Percentiles rank a stretch among this genome's conserved stretches.
Conservation (phyloP, 2,113 vertebrate genomes). For the Zosterops lateralis region DNA sequence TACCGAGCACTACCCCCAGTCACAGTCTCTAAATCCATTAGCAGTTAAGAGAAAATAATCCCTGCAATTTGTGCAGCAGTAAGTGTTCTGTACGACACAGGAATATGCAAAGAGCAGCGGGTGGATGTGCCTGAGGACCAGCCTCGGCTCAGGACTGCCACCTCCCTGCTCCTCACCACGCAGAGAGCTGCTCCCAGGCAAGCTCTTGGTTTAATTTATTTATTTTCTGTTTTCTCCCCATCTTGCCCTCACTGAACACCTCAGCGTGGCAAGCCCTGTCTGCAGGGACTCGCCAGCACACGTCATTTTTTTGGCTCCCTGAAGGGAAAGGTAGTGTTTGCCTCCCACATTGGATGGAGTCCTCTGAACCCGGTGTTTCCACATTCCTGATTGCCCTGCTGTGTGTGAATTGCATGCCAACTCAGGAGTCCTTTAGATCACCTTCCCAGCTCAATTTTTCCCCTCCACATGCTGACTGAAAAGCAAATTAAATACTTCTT, state of each 20-base stretch:
- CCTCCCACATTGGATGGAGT: neutral
- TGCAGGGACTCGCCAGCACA: neutral
- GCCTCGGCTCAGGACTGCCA: constrained; percentile 65
- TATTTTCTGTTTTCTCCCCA: rapidly evolving
- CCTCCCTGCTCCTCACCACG: constrained; percentile 45
- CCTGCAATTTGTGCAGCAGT: constrained; percentile 45
- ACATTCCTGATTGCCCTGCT: neutral
- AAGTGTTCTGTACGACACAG: neutral
- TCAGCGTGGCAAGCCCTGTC: neutral
- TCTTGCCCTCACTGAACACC: neutral
- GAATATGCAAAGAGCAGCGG: neutral
- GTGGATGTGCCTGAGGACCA: neutral
- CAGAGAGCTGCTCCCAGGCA: neutral
- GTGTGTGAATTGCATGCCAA: neutral
- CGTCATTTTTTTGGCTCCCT: neutral
- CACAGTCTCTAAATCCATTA: constrained; percentile 41
- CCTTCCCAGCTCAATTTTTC: neutral
- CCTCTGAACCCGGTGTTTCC: neutral
- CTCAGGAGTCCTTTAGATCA: constrained; percentile 5
- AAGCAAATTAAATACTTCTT: neutral
- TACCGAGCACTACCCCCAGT: neutral
- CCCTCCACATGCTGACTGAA: neutral
- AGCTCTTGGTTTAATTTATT: rapidly evolving
- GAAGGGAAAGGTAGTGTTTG: neutral
- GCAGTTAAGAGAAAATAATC: constrained; percentile 62